Evolutionary conservation across 2,113 vertebrate genomes (phyloP).

Genomic region (Castor canadensis): DNA sequence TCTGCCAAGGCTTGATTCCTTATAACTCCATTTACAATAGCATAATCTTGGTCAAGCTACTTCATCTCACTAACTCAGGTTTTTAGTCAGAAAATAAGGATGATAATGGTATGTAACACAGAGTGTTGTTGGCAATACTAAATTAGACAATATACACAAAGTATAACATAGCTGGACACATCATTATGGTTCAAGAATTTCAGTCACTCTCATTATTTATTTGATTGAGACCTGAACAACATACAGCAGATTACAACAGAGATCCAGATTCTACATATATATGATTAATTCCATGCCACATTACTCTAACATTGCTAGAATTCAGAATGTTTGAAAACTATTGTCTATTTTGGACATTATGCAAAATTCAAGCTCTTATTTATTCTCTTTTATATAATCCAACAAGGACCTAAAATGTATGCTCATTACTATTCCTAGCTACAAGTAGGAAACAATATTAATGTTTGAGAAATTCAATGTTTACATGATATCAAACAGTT

Average conservation of each 20-base stretch:
- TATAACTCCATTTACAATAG: neutral
- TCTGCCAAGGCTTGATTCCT: neutral
- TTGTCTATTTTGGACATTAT: neutral
- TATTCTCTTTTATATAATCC: neutral
- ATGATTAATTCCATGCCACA: neutral
- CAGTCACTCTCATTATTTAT: neutral
- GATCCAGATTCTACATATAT: neutral
- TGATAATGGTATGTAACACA: neutral
- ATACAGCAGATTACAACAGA: neutral
- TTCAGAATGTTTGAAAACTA: neutral
- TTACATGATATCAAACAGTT: conserved; percentile 7
- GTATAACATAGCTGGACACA: neutral
- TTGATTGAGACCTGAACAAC: neutral
- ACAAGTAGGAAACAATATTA: neutral
- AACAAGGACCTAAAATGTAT: conserved; percentile 11
- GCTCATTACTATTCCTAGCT: neutral
- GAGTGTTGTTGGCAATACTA: neutral
- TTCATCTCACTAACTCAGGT: neutral
- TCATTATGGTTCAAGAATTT: neutral
- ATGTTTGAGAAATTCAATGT: conserved; percentile 38
- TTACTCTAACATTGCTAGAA: neutral
- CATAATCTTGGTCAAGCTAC: neutral
- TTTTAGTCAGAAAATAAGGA: neutral
- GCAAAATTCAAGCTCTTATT: neutral
- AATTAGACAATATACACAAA: neutral